Evolutionary conservation across 2,888 invertebrate genomes (phyloP).

Genomic region (Schizaphis graminum): DNA sequence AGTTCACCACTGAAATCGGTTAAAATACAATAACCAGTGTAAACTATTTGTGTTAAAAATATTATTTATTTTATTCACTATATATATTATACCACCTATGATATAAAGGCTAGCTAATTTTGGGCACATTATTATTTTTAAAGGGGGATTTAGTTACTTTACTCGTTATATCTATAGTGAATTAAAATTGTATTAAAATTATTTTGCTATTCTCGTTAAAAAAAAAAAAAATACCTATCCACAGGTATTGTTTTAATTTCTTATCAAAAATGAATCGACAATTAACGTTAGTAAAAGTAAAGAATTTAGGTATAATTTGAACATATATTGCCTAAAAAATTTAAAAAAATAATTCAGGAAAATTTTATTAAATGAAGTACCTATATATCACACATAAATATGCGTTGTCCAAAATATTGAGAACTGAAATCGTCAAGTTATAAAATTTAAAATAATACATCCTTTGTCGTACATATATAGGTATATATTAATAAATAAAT

Average conservation of each 20-base stretch:
- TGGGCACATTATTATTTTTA: background rate
- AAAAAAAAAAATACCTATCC: background rate
- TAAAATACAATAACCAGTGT: too few relatives aligned
- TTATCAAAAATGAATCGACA: background rate
- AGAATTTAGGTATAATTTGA: background rate
- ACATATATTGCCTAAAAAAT: too few relatives aligned
- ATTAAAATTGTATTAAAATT: background rate
- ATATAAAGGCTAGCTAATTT: background rate
- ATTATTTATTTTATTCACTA: too few relatives aligned
- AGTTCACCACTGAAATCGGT: too few relatives aligned
- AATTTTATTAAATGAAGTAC: background rate
- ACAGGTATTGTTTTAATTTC: background rate
- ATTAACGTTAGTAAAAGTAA: background rate
- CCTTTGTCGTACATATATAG: too few relatives aligned
- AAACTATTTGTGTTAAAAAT: too few relatives aligned
- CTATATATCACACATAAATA: background rate
- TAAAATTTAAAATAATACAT: background rate
- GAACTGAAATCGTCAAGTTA: background rate
- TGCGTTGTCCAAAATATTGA: background rate
- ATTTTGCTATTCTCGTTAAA: background rate
- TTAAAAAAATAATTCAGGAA: background rate
- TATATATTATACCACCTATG: too few relatives aligned
- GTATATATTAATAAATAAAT: too few relatives aligned
- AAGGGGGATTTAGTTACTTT: background rate
- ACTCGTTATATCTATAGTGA: background rate